Base-by-base conservation (phyloP, 2,113 vertebrate species). In the Aphelocoma coerulescens region DNA sequence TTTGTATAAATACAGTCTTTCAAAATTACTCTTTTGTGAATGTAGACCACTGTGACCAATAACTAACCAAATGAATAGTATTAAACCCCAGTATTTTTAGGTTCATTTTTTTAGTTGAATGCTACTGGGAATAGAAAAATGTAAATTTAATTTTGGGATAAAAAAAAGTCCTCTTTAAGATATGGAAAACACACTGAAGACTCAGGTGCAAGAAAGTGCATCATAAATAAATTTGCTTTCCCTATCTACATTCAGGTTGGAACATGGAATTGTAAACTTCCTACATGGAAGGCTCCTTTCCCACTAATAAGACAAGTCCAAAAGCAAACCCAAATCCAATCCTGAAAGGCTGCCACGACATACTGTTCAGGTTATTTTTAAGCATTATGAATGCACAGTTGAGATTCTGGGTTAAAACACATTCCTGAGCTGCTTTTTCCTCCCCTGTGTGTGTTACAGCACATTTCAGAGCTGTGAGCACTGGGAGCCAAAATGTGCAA, bases 41-140 rank as follows among this genome's bases (percentile, higher is more conserved):
- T 0, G 0, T 0, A 58, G 46, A 73, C 20, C 44, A n/a, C 23
- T 21, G 39, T 9, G 14, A 59, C 52, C 44, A 68, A 65, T 6
- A 74, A 48, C 16, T 66, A 77, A 76, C 6, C 6, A 65, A 62
- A 77, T 26, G 2, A 76, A 62, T 14, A 2, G 19, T 4, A 84
- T 54, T 16, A 87, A 58, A 51, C 46, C 23, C 37, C 4, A 49
- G 12, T 20, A 49, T 23, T 51, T 80, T 62, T 16, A 41, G 24
- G 28, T 14, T 10, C 14, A 24, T 58, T 82, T 92, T 41, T 54
- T 66, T 14, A 3, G 0, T 2, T 22, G 7, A 89, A 49, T 15
- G n/a, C 14, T 61, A 15, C 1, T 13, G 2, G 10, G 7, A 35
- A 79, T n/a, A 20, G 44, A 83, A 83, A 83, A 75, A 59, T 5